A percentile compares a stretch with the other conserved stretches of the same genome.
These are phyloP conservation scores for Drosophila teissieri DNA, from an alignment of 1,140 invertebrate species.

Conservation along the genomic window DNA sequence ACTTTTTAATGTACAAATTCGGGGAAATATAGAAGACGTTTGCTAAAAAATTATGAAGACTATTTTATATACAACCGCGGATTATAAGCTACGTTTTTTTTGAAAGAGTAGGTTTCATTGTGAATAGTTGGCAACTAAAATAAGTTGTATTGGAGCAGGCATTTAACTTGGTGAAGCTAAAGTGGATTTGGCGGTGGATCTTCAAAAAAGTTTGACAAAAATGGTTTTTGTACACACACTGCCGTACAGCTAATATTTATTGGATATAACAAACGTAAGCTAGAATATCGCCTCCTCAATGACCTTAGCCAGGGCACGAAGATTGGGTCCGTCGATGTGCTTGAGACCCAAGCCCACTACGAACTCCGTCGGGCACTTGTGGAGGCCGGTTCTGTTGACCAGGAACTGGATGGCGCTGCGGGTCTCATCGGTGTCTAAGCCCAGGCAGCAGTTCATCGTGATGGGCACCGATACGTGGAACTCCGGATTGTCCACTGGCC, in stretches of 20 bases:
- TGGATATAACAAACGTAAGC: background rate
- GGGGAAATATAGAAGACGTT: constrained; percentile 74
- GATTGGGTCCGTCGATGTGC: constrained; percentile 49
- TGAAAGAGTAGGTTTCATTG: background rate
- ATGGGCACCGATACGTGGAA: constrained; percentile 66
- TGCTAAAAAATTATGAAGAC: constrained; percentile 33
- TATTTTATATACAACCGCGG: background rate
- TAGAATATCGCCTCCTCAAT: constrained; percentile 50
- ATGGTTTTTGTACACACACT: background rate
- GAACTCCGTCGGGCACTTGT: constrained; percentile 63
- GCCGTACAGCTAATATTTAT: constrained; percentile 14
- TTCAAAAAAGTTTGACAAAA: no score
- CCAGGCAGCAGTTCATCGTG: constrained; percentile 65
- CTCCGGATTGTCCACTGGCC: constrained; percentile 52
- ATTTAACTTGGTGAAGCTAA: no score
- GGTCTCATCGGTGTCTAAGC: constrained; percentile 59
- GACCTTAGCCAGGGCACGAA: constrained; percentile 60
- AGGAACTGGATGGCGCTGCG: constrained; percentile 77
- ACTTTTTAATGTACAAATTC: constrained; percentile 81
- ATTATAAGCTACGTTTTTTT: no score
- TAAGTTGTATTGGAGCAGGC: no score
- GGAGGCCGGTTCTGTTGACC: constrained; percentile 64
- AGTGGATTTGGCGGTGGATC: no score
- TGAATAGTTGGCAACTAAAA: background rate
- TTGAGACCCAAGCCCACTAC: constrained; percentile 69